Conservation (phyloP, 2,113 vertebrate species). For the Lanius collurio region DNA sequence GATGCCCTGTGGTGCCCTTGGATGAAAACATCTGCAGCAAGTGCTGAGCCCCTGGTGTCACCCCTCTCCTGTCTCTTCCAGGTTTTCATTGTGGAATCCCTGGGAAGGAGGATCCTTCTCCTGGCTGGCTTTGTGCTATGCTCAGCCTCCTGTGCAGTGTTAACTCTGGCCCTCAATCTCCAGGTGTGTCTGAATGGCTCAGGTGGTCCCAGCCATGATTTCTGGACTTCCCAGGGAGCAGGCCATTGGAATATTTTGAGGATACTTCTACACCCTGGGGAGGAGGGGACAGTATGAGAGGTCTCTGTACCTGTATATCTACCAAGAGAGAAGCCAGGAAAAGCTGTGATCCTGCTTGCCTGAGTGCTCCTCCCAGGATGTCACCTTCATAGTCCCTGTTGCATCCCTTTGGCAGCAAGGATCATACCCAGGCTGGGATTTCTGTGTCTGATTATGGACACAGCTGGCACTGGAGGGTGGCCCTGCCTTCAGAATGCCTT, state of each 20-base stretch:
- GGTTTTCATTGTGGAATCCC: constrained; percentile 89
- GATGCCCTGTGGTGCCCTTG: background rate
- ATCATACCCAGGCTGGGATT: background rate
- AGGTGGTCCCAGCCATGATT: rapidly evolving
- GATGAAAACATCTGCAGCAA: background rate
- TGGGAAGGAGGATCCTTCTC: constrained; percentile 83
- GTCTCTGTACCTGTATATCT: background rate
- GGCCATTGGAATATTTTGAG: background rate
- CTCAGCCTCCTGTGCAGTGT: constrained; percentile 75
- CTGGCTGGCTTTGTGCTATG: constrained; percentile 87
- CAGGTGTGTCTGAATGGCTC: constrained; percentile 76
- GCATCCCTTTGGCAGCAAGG: background rate
- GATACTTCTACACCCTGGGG: background rate
- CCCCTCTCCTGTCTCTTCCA: constrained; percentile 3
- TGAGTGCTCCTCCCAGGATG: background rate
- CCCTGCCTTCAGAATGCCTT: background rate
- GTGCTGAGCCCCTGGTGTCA: background rate
- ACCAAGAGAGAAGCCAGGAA: background rate
- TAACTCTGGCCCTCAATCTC: constrained; percentile 82
- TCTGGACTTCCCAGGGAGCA: background rate
- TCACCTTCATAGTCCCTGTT: rapidly evolving
- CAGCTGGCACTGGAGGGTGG: background rate
- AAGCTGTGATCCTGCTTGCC: background rate
- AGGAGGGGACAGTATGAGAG: background rate
- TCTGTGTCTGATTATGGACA: rapidly evolving